Evolutionary conservation across 2,113 vertebrate species (phyloP), one percentile per base, ranked within the genome.

Genomic region (Poeciliopsis occidentalis): DNA sequence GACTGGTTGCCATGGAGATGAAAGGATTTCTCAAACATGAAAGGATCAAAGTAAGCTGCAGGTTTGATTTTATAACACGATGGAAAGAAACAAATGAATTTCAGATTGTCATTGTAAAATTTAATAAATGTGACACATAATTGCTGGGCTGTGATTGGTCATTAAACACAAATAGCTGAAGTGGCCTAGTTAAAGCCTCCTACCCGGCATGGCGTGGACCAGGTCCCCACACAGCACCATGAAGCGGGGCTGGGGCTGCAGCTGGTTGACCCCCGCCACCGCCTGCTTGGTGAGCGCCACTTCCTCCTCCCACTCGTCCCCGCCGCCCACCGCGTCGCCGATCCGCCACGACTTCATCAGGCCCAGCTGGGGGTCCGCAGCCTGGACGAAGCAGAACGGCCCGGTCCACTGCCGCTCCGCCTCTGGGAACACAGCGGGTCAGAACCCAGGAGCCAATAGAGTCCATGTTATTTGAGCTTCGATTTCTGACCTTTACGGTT

Each of bases 181-280:
- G 44, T 47, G 44, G 17, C 17, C 17, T 47, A 47, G 5, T 47
- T 47, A 47, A 57, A 57, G 51, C 22, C 24, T 22, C 11, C 6
- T 91, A 98, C 97, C 98, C 90, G 97, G 97, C 97, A 98, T 97
- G 86, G 96, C 96, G 1, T 99, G 97, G 51, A 98, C 84, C 31
- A 99, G 95, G 91, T 99, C 97, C 0, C 98, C 97, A 0, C 98
- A 99, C 4, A 99, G 82, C 64, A 96, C 95, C 68, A 98, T 94
- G 87, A 99, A 99, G 64, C 91, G 96, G 0, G 98, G 97, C 31
- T 91, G 95, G 22, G 96, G 96, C 32, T 69, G 87, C 77, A 99
- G 91, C 72, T 86, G 94, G 92, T 97, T 98, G 61, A 98, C 31
- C 0, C 96, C 96, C 79, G 94, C 93, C 51, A 99, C 94, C 0